Conservation (phyloP, 2,113 vertebrate species). For the Coturnix japonica region DNA sequence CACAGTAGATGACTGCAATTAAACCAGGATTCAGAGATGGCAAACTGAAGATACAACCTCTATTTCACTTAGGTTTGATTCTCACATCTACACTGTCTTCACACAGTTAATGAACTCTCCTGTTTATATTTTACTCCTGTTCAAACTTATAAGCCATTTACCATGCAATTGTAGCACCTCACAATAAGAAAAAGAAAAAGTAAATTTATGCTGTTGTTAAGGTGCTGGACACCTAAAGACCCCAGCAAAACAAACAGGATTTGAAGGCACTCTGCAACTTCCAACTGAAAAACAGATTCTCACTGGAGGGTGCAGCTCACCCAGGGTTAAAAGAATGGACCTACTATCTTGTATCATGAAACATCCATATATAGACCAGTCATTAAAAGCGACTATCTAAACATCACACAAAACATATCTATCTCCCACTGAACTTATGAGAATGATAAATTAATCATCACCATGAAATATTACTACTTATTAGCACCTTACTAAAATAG, state of each 20-base stretch:
- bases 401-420: neutral
- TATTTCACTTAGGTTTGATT: neutral
- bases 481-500: neutral
- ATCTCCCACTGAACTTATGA: neutral
- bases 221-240: fast-evolving
- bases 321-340: neutral
- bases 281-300: neutral
- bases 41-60: neutral
- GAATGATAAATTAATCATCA: conserved; percentile 9
- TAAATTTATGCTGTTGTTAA: neutral
- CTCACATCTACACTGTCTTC: neutral
- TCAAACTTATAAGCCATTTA: neutral
- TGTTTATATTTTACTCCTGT: neutral
- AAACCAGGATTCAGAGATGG: neutral
- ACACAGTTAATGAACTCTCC: neutral
- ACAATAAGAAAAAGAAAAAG: neutral
- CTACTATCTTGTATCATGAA: neutral
- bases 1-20: neutral
- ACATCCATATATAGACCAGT: neutral
- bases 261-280: neutral
- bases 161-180: neutral
- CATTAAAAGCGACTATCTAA: conserved; percentile 1
- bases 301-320: neutral
- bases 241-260: neutral
- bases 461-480: neutral